A percentile compares a stretch with the other conserved stretches of the same genome.
These are phyloP conservation scores for Pseudomyrmex flavicornis DNA, from an alignment of 1,140 invertebrate species.

Conservation along the genomic window DNA sequence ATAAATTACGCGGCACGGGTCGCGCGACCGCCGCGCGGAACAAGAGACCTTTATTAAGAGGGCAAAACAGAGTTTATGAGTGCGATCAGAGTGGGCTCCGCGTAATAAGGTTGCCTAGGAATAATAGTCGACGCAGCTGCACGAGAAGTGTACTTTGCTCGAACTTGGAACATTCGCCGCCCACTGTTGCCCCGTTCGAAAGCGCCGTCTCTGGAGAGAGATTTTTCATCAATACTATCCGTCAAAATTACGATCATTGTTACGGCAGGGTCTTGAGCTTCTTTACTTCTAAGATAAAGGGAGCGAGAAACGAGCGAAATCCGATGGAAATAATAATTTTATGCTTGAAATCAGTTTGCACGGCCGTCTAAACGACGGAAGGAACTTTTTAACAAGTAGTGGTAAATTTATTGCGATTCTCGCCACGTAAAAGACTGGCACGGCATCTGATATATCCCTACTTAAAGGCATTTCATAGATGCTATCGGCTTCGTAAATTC, in stretches of 20 bases:
- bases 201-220: not conserved
- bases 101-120: conserved; percentile 26
- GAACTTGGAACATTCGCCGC: not conserved
- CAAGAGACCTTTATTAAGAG: conserved; percentile 46
- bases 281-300: not conserved
- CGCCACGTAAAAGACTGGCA: conserved; percentile 18
- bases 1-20: conserved; percentile 31
- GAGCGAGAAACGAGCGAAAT: not conserved
- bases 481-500: conserved; percentile 40
- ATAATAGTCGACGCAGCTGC: conserved; percentile 50
- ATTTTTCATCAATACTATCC: conserved; percentile 20
- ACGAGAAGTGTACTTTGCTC: conserved; percentile 7
- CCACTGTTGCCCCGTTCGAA: not conserved
- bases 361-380: conserved; percentile 33
- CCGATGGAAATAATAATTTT: conserved; percentile 20
- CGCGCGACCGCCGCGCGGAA: not conserved
- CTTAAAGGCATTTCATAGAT: conserved; percentile 4
- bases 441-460: conserved; percentile 1
- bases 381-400: conserved; percentile 41
- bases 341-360: conserved; percentile 44
- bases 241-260: not conserved
- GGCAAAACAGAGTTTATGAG: conserved; percentile 30
- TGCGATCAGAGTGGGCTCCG: conserved; percentile 22
- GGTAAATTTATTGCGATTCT: conserved; percentile 44
- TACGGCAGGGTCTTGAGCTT: not conserved